A percentile compares a stretch with the other conserved stretches of the same genome.
These are phyloP conservation scores for Clunio marinus DNA, from an alignment of 2,888 invertebrate species.

Conservation along the genomic window DNA sequence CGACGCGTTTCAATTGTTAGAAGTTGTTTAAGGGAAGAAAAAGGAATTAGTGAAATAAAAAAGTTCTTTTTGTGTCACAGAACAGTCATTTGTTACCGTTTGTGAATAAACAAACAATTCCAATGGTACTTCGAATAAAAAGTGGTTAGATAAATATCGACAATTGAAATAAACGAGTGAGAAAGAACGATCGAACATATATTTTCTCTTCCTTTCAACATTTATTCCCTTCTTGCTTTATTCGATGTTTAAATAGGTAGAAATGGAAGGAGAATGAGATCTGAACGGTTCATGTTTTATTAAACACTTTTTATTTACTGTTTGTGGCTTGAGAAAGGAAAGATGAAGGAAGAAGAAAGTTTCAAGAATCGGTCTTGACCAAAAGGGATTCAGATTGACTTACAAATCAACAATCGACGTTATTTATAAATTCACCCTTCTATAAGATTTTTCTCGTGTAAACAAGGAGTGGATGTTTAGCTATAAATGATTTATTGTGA, in stretches of 20 bases:
- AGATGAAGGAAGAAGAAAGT: neutral
- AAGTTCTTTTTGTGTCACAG: neutral
- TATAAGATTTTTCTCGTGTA: no score
- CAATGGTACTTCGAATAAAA: neutral
- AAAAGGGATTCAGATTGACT: no score
- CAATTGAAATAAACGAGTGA: no score
- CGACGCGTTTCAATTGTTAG: no score
- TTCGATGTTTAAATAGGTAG: constrained; percentile 15
- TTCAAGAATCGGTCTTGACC: neutral
- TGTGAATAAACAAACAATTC: neutral
- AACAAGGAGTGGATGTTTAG: constrained; percentile 15
- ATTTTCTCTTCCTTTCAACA: constrained; percentile 1
- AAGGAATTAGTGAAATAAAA: constrained; percentile 3
- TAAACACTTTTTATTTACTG: constrained; percentile 19
- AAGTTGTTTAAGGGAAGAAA: neutral
- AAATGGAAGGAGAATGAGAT: constrained; percentile 5
- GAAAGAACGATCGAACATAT: constrained; percentile 28
- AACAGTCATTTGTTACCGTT: neutral
- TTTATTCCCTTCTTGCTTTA: neutral
- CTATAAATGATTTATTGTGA: constrained; percentile 28
- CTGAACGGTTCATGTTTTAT: constrained; percentile 36
- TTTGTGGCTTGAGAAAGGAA: neutral
- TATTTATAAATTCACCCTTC: no score
- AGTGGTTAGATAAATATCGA: no score
- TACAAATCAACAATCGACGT: no score